Conservation (phyloP, 1,140 invertebrate species). For the Drosophila santomea region DNA sequence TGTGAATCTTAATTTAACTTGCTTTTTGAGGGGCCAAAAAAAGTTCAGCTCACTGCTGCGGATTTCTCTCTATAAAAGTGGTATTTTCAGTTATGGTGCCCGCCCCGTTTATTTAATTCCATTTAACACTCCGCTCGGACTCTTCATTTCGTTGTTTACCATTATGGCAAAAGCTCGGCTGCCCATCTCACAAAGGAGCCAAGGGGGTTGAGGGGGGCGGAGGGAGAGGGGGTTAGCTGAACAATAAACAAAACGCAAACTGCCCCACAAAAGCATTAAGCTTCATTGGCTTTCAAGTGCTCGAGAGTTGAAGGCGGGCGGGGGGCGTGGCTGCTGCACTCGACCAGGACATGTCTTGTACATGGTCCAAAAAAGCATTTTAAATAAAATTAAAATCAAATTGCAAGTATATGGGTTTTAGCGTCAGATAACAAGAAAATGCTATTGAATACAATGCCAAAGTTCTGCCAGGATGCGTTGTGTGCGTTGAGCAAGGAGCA, state of each 20-base stretch:
- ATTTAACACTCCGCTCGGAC: slow-evolving; percentile 49
- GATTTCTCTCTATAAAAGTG: not conserved
- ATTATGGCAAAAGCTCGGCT: slow-evolving; percentile 20
- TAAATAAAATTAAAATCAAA: slow-evolving; percentile 82
- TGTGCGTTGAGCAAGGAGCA: slow-evolving; percentile 12
- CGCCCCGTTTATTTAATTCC: slow-evolving; percentile 33
- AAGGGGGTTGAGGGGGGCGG: not conserved
- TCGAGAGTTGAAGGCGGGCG: not conserved
- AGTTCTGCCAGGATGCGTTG: slow-evolving; percentile 18
- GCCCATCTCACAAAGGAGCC: slow-evolving; percentile 10
- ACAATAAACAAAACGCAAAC: slow-evolving; percentile 47
- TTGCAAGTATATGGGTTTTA: slow-evolving; percentile 51
- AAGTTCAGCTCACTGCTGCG: not conserved
- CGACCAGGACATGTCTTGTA: slow-evolving; percentile 30
- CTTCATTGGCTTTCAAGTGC: slow-evolving; percentile 67
- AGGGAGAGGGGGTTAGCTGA: slow-evolving; percentile 1
- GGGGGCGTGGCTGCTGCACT: slow-evolving; percentile 5
- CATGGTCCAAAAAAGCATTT: slow-evolving; percentile 76
- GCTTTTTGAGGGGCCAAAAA: slow-evolving; percentile 6
- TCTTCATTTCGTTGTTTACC: slow-evolving; percentile 48
- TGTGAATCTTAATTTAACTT: slow-evolving; percentile 66
- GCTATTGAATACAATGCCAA: slow-evolving; percentile 60
- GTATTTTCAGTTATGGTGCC: slow-evolving; percentile 7
- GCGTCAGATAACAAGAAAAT: slow-evolving; percentile 70
- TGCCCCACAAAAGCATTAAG: slow-evolving; percentile 60